A percentile compares a stretch with the other conserved stretches of the same genome.
Conservation (phyloP, 2,797 vertebrate species). For the Peromyscus melanophrys region DNA sequence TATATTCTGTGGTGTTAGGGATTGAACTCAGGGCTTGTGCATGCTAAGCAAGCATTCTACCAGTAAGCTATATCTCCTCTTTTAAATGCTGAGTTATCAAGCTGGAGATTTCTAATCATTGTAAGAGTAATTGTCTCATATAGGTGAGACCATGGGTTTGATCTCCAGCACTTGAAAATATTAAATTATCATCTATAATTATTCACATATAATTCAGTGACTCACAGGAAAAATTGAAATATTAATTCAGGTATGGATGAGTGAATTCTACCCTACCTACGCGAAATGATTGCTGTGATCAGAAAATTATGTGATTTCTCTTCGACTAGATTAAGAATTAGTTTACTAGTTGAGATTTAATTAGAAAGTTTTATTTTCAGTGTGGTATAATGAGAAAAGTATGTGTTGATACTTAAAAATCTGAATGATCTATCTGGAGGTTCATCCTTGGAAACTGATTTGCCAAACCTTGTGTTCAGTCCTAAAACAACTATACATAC, state of each 20-base stretch:
- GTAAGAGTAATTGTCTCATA: background rate
- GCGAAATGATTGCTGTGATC: constrained; percentile 7
- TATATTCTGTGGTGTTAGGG: background rate
- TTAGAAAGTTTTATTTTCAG: constrained; percentile 46
- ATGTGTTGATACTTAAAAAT: background rate
- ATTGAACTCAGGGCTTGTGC: background rate
- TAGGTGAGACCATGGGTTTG: background rate
- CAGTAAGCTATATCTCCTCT: background rate
- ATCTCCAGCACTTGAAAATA: background rate
- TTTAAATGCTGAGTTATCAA: background rate
- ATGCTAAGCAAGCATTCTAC: background rate
- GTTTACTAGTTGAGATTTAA: background rate
- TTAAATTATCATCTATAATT: background rate
- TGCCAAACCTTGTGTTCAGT: background rate
- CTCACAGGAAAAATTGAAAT: background rate
- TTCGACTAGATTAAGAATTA: background rate
- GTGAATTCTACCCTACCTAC: background rate
- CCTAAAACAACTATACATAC: background rate
- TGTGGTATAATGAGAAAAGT: constrained; percentile 35
- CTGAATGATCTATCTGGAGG: background rate
- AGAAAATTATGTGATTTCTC: background rate
- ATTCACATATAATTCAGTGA: background rate
- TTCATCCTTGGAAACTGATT: background rate
- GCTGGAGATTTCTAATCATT: background rate
- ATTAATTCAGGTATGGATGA: constrained; percentile 22